Evolutionary conservation across 2,113 vertebrate genomes (phyloP), one percentile per base, ranked within the genome.

Genomic region (Limanda limanda): DNA sequence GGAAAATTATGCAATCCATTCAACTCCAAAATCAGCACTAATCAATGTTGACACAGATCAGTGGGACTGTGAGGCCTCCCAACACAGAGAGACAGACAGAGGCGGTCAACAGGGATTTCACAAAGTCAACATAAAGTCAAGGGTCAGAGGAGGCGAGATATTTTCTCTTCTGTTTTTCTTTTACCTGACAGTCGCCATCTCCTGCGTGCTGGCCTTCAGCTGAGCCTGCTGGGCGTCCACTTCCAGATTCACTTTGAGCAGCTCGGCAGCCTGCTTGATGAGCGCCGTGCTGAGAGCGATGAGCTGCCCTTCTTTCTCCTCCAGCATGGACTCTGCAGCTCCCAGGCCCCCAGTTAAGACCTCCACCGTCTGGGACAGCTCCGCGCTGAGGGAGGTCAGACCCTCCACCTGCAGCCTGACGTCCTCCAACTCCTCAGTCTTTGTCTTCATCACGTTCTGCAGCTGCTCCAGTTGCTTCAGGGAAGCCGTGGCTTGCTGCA

Each of bases 401-500:
- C 70, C 82, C 12, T 78, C 70, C 57, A 92, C 78, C 67, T 89
- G 84, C 18, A 60, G 31, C 74, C 68, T 45, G 69, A 93, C 76
- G 0, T 17, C 85, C 25, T 91, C 85, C 2, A 92, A 70, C 66
- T 91, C 88, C 13, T 86, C 85, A 1, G 55, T 84, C 71, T 84
- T 84, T 37, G 23, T 73, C 40, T 58, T 51, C 55, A 92, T 52
- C 55, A 40, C 37, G 40, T 42, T 63, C 79, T 82, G 85, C 55
- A 93, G 74, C 27, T 78, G 77, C n/a, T 54, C 61, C 80, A 94
- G 82, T 7, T 93, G 89, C 60, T 92, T 90, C 61, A 75, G 40
- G 3, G 92, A 90, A 68, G 88, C 90, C 0, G 84, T 81, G 40
- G 82, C 79, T 42, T 89, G 85, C 74, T 91, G 92, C 82, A 93